These are phyloP conservation scores for Apolygus lucorum DNA, from an alignment of 1,140 invertebrate genomes.

Conservation along the genomic window DNA sequence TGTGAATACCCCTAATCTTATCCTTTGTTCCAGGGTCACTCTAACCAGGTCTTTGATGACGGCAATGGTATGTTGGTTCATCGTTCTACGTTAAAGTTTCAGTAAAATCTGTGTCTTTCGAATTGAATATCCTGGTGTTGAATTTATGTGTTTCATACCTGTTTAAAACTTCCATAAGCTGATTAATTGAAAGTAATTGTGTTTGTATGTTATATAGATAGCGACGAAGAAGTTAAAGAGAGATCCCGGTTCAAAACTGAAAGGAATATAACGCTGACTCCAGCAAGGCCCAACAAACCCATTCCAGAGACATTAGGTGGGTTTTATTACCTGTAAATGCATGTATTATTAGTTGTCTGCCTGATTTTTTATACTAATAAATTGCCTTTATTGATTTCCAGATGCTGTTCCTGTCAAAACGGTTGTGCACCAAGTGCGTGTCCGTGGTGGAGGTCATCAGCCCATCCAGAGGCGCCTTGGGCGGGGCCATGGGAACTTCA, in stretches of 20 bases:
- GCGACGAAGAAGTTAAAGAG: slow-evolving; percentile 21
- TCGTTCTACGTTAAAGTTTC: slow-evolving; percentile 10
- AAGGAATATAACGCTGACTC: slow-evolving; percentile 8
- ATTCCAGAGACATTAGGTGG: slow-evolving; percentile 24
- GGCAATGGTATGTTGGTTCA: too few species aligned
- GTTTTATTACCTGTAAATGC: background rate
- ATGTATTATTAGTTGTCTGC: too few species aligned
- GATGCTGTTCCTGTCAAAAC: slow-evolving; percentile 21
- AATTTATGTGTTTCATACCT: too few species aligned
- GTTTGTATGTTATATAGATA: too few species aligned
- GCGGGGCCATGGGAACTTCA: background rate
- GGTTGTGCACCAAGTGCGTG: background rate
- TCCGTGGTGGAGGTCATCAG: slow-evolving; percentile 5
- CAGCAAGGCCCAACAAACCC: slow-evolving; percentile 1
- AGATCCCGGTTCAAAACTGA: slow-evolving; percentile 21
- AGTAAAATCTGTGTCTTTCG: too few species aligned
- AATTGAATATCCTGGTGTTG: too few species aligned
- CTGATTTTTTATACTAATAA: too few species aligned
- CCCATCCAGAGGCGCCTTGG: background rate
- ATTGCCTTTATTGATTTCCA: slow-evolving; percentile 1
- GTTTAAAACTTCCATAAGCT: too few species aligned
- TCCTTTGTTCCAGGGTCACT: too few species aligned
- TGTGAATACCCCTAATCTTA: too few species aligned
- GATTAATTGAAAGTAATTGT: too few species aligned
- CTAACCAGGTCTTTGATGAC: too few species aligned